Conservation (phyloP, 2,797 vertebrate genomes). For the Phalanger gymnotis region DNA sequence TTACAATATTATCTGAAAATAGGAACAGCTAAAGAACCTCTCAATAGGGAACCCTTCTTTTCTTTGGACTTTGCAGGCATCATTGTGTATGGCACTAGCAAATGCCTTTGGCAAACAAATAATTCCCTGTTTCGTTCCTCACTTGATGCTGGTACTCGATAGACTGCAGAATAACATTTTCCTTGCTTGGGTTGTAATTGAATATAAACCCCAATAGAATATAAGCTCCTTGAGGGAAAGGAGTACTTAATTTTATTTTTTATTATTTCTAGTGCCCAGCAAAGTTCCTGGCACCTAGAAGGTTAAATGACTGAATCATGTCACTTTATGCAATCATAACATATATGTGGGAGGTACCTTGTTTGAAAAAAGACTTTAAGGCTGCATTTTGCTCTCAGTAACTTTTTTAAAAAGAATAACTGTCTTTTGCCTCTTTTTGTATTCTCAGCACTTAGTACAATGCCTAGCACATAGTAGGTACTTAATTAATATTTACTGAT, state of each 20-base stretch:
- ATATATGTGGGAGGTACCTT: background rate
- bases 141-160: background rate
- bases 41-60: background rate
- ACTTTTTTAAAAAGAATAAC: background rate
- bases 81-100: background rate
- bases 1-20: background rate
- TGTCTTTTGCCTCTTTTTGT: background rate
- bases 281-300: background rate
- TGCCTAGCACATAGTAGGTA: background rate
- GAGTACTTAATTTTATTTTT: background rate
- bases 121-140: background rate
- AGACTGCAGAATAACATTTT: background rate
- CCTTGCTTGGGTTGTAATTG: background rate
- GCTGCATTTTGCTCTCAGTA: background rate
- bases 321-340: background rate
- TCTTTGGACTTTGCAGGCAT: background rate
- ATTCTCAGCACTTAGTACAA: background rate
- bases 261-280: background rate
- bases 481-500: background rate
- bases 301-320: background rate
- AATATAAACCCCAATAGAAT: background rate
- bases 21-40: background rate
- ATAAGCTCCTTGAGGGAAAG: background rate
- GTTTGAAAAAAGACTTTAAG: background rate
- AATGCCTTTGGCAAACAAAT: background rate